Conservation (phyloP, 2,797 vertebrate genomes). For the Hippopotamyrus pictus region DNA sequence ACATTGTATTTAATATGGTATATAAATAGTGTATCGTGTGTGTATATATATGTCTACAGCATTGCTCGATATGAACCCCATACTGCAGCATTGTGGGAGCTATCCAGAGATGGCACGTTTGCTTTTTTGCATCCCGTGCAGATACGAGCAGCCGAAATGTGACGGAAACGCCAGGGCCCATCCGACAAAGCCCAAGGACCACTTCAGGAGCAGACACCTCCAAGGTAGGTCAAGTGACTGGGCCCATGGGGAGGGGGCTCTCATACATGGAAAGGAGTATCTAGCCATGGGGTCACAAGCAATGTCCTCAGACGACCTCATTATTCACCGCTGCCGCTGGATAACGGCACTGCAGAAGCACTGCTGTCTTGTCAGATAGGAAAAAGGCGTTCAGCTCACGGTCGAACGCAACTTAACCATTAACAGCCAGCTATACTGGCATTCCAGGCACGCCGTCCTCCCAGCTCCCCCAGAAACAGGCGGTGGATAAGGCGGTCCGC, state of each 20-base stretch:
- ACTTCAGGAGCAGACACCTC: slow-evolving; percentile 81
- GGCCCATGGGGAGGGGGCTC: not conserved
- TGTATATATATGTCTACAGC: not conserved
- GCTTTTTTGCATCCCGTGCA: slow-evolving; percentile 36
- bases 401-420: not conserved
- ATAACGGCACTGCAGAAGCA: not conserved
- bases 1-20: not conserved
- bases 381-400: not conserved
- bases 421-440: not conserved
- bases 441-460: not conserved
- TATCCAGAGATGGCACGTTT: not conserved
- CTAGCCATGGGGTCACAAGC: not conserved
- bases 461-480: not conserved
- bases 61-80: not conserved
- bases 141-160: slow-evolving; percentile 94
- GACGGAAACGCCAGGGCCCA: slow-evolving; percentile 84
- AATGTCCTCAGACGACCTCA: not conserved
- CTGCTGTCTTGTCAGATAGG: not conserved
- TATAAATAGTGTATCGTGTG: not conserved
- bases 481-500: not conserved
- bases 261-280: not conserved
- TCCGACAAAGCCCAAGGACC: slow-evolving; percentile 79
- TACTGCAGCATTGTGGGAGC: not conserved
- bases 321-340: not conserved
- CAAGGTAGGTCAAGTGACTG: slow-evolving; percentile 68